A percentile compares a stretch with the other conserved stretches of the same genome.
These are phyloP conservation scores for Hippolais icterina DNA, from an alignment of 2,113 vertebrate genomes.

Conservation along the genomic window DNA sequence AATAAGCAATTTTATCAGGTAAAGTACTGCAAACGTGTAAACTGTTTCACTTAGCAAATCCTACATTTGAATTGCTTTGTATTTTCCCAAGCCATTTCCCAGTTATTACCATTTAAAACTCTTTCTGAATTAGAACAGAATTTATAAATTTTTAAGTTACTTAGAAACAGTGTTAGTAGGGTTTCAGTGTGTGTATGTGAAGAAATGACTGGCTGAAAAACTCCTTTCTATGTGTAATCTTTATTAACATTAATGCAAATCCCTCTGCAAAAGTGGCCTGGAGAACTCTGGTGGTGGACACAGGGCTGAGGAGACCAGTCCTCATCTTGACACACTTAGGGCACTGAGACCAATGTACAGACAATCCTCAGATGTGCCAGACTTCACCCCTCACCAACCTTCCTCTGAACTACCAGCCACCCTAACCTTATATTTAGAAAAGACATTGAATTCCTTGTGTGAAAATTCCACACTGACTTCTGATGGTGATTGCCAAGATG, in stretches of 20 bases:
- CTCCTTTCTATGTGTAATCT: background rate
- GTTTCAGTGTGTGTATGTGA: background rate
- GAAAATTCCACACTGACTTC: background rate
- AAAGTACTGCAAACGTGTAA: background rate
- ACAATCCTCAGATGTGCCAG: background rate
- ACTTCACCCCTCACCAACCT: background rate
- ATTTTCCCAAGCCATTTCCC: background rate
- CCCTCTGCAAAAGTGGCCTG: background rate
- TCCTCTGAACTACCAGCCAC: background rate
- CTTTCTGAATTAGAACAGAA: background rate
- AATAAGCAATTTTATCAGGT: background rate
- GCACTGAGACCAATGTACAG: background rate
- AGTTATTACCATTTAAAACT: background rate
- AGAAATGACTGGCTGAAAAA: background rate
- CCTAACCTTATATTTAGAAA: background rate
- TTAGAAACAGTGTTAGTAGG: background rate
- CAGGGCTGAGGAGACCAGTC: background rate
- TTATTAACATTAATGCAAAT: background rate
- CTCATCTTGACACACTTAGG: background rate
- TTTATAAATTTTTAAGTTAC: background rate
- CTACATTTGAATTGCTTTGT: background rate
- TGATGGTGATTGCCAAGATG: background rate
- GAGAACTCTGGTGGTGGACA: background rate
- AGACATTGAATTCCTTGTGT: background rate
- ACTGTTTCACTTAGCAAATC: background rate